phyloP scores from a whole-genome alignment of 2,797 vertebrate genomes.

The Tiaroga cobitis region DNA sequence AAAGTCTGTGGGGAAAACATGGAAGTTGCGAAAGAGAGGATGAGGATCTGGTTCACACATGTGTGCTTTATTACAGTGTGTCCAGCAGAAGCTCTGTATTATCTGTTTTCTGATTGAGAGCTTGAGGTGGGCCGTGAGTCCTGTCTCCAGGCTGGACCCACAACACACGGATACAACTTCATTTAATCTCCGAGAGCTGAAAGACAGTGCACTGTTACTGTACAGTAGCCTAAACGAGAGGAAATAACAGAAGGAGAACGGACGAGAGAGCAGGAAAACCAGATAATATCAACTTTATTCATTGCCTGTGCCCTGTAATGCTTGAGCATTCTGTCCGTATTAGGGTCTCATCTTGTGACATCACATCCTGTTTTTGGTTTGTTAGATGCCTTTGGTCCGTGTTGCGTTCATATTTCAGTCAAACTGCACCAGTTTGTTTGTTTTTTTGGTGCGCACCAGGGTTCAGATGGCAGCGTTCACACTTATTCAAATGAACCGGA shows the following conservation, averaged over 20 bases:
- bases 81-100: constrained; percentile 54
- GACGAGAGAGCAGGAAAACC: constrained; percentile 32
- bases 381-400: too few species aligned
- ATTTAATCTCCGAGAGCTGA: constrained; percentile 44
- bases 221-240: constrained; percentile 33
- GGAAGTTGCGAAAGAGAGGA: constrained; percentile 2
- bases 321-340: too few species aligned
- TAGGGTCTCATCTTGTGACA: too few species aligned
- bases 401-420: too few species aligned
- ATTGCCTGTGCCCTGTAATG: constrained; percentile 22
- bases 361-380: too few species aligned
- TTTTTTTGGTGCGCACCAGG: too few species aligned
- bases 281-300: constrained; percentile 36
- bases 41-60: constrained; percentile 50
- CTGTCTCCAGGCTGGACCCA: constrained; percentile 44
- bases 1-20: constrained; percentile 18
- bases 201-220: constrained; percentile 41
- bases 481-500: too few species aligned
- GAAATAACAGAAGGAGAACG: constrained; percentile 11
- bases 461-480: too few species aligned
- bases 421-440: too few species aligned
- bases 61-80: constrained; percentile 55
- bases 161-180: constrained; percentile 40
- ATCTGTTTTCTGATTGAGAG: constrained; percentile 50
- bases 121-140: constrained; percentile 38